Base-by-base conservation (phyloP, 35 echinoderm and acorn worm species). In the Chiridota heheva region DNA sequence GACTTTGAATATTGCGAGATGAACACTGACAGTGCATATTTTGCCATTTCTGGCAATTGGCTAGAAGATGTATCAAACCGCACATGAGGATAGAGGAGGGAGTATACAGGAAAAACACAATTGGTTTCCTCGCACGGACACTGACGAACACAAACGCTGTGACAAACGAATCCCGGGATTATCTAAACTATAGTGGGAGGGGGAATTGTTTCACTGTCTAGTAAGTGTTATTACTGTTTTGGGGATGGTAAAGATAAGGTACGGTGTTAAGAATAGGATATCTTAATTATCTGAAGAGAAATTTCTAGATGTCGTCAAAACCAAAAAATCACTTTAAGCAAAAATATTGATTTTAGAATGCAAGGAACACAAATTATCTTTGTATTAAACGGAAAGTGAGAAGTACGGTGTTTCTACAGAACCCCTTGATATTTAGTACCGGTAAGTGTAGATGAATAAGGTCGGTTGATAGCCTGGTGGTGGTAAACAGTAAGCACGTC, bases 211-310 rank as follows among this genome's bases (percentile, higher is more conserved):
- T 38, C 65, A 17, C 63, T 81, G 3, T 46, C 16, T 13, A 88
- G 67, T 57, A 88, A 81, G 32, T 82, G 61, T 28, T 88, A 81
- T 30, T 88, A 59, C 38, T 81, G 86, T 39, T 88, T 88, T 41
- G 86, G 86, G 17, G 7, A 34, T 5, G 60, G 43, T 13, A 65
- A 51, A 45, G 57, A 81, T 37, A 88, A 81, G 44, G 26, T 60
- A n/a, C n/a, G n/a, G 86, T 18, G 5, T 88, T n/a, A 88, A 82
- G 51, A 60, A 56, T 25, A 10, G 34, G 58, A 27, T 36, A 18
- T 7, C 1, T 29, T 18, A 40, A 18, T 30, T 82, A 47, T 45
- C 49, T 10, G 66, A 82, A 40, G 44, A 79, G 29, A 70, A 28
- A 42, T 88, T 81, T 59, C 64, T 88, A 29, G n/a, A 22, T 3